Evolutionary conservation across 2,888 invertebrate species (phyloP).

Genomic region (Spilosoma lubricipeda): DNA sequence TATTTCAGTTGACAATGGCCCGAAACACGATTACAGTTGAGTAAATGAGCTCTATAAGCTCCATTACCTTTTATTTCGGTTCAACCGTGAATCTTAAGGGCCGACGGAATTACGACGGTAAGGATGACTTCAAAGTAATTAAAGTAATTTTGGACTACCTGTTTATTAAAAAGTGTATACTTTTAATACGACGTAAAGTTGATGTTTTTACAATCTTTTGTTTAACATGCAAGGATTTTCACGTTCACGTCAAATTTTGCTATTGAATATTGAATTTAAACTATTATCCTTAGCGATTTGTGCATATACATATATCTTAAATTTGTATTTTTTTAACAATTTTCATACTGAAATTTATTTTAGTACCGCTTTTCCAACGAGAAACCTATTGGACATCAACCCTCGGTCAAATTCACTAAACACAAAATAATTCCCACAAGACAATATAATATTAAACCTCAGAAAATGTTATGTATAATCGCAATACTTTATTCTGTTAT

Average conservation of each 20-base stretch:
- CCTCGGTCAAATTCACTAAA: neutral
- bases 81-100: slow-evolving; percentile 1
- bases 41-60: slow-evolving; percentile 8
- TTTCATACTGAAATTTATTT: neutral
- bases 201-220: neutral
- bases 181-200: neutral
- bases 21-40: slow-evolving; percentile 12
- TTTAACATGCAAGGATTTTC: no score
- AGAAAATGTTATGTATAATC: no score
- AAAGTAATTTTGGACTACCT: slow-evolving; percentile 2
- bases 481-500: no score
- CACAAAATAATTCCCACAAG: no score
- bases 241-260: neutral
- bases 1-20: neutral
- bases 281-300: no score
- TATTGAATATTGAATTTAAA: neutral
- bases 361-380: neutral
- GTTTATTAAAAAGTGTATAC: neutral
- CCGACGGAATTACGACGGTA: slow-evolving; percentile 1
- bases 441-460: no score
- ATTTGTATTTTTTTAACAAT: neutral
- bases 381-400: neutral
- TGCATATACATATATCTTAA: no score
- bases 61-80: slow-evolving; percentile 15
- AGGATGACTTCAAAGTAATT: slow-evolving; percentile 13